A percentile compares a stretch with the other conserved stretches of the same genome.
These are phyloP conservation scores for Hydroisotoma schaefferi DNA, from an alignment of 2,888 invertebrate genomes.

Conservation along the genomic window DNA sequence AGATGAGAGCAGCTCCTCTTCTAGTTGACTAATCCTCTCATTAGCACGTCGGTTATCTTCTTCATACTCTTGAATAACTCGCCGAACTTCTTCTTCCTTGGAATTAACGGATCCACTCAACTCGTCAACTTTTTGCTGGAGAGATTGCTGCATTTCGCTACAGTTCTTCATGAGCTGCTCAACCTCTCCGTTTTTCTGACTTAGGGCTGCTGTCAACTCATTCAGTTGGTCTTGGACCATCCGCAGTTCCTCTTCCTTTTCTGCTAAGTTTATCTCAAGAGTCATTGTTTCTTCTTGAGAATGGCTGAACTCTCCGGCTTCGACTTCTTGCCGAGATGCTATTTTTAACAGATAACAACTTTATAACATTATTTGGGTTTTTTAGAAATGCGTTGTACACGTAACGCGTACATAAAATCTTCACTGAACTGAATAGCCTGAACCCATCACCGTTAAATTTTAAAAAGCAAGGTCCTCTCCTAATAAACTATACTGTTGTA, in stretches of 20 bases:
- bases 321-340: not conserved
- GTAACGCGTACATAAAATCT: no score
- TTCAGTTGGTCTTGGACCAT: constrained; percentile 17
- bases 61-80: constrained; percentile 36
- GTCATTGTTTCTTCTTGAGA: constrained; percentile 13
- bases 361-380: no score
- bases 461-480: no score
- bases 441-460: no score
- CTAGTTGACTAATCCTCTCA: not conserved
- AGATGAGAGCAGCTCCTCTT: not conserved
- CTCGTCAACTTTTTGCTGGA: constrained; percentile 35
- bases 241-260: constrained; percentile 19
- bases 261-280: constrained; percentile 29
- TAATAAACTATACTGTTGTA: no score
- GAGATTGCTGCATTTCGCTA: constrained; percentile 29
- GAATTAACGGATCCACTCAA: constrained; percentile 29
- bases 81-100: constrained; percentile 40
- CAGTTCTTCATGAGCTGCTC: constrained; percentile 34
- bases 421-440: no score
- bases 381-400: no score
- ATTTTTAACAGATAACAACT: no score
- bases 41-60: constrained; percentile 28
- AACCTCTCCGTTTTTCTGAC: constrained; percentile 32
- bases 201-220: constrained; percentile 17
- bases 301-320: not conserved